Evolutionary conservation across 92 coral and sea anemone genomes (phyloP).

Genomic region (Blastomussa wellsi): DNA sequence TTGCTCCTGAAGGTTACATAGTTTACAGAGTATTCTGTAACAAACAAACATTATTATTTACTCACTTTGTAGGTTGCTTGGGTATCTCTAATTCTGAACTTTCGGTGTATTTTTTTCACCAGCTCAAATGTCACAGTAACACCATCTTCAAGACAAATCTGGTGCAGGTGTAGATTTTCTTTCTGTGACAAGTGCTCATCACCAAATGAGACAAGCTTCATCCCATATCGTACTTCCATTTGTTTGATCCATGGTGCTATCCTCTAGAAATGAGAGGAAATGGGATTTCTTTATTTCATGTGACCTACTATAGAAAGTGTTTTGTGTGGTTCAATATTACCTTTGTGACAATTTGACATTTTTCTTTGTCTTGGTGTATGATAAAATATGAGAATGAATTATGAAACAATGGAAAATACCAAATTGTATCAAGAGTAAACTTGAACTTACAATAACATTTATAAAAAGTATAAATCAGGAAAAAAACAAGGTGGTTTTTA

Average conservation of each 20-base stretch:
- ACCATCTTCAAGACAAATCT: not conserved
- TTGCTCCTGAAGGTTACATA: not conserved
- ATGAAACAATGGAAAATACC: too few relatives aligned
- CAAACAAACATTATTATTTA: too few relatives aligned
- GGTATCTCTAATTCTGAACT: not conserved
- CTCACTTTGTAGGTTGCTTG: not conserved
- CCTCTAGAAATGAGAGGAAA: not conserved
- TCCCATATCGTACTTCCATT: not conserved
- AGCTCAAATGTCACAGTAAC: not conserved
- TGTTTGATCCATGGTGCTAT: not conserved
- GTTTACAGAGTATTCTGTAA: not conserved
- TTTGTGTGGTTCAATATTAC: too few relatives aligned
- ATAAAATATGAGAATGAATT: too few relatives aligned
- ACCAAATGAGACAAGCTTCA: not conserved
- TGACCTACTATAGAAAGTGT: too few relatives aligned
- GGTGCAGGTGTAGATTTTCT: not conserved
- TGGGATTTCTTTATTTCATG: not conserved
- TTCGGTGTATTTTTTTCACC: not conserved
- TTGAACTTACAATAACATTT: too few relatives aligned
- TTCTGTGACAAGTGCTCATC: not conserved
- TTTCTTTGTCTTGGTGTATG: too few relatives aligned
- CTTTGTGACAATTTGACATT: too few relatives aligned
- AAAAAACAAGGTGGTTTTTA: too few relatives aligned
- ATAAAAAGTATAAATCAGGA: too few relatives aligned
- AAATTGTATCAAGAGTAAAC: too few relatives aligned